Evolutionary conservation across 2,113 vertebrate genomes (phyloP).

Genomic region (Stictonetta naevosa): DNA sequence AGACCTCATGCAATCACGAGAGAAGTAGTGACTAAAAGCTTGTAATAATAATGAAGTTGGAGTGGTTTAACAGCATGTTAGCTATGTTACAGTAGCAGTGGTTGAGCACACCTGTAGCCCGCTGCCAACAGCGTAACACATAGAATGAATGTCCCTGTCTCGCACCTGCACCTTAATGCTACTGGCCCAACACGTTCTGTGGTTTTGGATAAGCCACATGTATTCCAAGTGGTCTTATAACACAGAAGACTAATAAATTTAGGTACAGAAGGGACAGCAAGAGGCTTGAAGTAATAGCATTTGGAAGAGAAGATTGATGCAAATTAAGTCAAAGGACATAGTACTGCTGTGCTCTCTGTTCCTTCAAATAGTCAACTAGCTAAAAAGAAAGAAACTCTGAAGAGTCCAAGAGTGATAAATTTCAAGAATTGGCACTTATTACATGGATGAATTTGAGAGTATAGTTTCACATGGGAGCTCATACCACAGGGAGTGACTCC

Average conservation of each 20-base stretch:
- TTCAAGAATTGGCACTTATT: not conserved
- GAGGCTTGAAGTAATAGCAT: not conserved
- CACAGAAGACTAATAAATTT: not conserved
- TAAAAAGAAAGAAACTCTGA: not conserved
- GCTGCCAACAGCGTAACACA: not conserved
- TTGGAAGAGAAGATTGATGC: not conserved
- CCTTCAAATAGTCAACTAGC: not conserved
- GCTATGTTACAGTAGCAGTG: not conserved
- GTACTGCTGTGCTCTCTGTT: not conserved
- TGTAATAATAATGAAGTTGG: not conserved
- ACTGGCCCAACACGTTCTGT: not conserved
- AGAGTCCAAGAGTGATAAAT: not conserved
- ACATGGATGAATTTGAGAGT: not conserved
- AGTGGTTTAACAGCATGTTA: not conserved
- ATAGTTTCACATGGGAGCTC: rapidly evolving
- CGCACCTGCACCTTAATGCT: not conserved
- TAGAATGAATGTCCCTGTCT: not conserved
- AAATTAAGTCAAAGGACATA: not conserved
- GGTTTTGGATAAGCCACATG: not conserved
- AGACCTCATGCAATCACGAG: not conserved
- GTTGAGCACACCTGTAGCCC: not conserved
- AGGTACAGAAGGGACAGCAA: not conserved
- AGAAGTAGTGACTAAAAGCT: not conserved
- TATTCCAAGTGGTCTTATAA: not conserved
- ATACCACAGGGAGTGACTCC: not conserved